Evolutionary conservation across 1,140 invertebrate genomes (phyloP).

Genomic region (Cyphomyrmex costatus): DNA sequence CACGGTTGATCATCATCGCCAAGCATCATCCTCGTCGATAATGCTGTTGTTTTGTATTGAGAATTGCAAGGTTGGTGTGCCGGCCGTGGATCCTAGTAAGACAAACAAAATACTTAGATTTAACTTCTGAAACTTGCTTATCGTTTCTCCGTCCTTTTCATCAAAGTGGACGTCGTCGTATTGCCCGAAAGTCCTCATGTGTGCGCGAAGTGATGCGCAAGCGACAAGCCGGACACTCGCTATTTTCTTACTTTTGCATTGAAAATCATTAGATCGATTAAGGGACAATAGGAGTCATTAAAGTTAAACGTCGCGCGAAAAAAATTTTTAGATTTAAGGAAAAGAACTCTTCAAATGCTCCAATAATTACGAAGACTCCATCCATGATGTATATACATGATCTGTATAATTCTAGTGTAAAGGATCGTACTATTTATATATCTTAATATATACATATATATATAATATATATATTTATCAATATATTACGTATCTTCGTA

Average conservation of each 20-base stretch:
- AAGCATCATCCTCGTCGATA: not conserved
- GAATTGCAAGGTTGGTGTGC: not conserved
- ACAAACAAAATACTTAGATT: constrained; percentile 59
- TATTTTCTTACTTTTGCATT: constrained; percentile 82
- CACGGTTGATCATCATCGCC: not conserved
- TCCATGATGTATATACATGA: constrained; percentile 75
- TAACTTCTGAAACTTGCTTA: constrained; percentile 70
- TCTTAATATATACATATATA: constrained; percentile 72
- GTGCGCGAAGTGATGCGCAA: constrained; percentile 23
- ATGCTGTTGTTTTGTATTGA: constrained; percentile 25
- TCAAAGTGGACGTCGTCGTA: constrained; percentile 68
- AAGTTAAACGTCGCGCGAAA: constrained; percentile 35
- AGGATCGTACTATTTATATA: constrained; percentile 75
- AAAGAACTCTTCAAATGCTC: constrained; percentile 63
- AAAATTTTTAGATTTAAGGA: constrained; percentile 68
- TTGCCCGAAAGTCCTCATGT: constrained; percentile 44
- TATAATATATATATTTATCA: constrained; percentile 70
- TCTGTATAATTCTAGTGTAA: constrained; percentile 75
- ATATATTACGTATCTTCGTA: constrained; percentile 72
- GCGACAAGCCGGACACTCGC: constrained; percentile 67
- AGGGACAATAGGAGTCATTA: constrained; percentile 71
- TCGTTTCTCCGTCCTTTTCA: constrained; percentile 80
- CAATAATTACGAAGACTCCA: constrained; percentile 75
- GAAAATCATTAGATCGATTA: constrained; percentile 67
- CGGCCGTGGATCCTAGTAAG: not conserved